Conservation (phyloP, 2,113 vertebrate genomes). For the Thryonomys swinderianus region DNA sequence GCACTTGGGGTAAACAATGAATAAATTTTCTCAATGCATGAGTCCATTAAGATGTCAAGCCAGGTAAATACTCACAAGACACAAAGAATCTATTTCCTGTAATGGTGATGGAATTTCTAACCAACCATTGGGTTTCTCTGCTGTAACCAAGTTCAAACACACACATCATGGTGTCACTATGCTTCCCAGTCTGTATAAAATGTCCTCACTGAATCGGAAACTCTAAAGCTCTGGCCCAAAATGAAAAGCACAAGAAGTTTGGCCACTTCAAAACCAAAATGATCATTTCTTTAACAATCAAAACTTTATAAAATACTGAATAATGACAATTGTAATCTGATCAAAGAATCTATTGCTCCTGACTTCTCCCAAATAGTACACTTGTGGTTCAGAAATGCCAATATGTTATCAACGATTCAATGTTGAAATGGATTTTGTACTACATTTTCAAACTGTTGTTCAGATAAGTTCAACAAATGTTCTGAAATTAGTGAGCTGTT, state of each 20-base stretch:
- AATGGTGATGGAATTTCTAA: accelerated
- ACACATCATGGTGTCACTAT: not conserved
- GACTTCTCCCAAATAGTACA: not conserved
- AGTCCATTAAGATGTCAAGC: not conserved
- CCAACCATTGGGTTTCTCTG: not conserved
- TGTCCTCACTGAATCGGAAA: not conserved
- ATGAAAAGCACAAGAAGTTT: not conserved
- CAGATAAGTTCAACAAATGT: not conserved
- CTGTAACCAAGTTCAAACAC: not conserved
- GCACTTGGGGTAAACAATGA: not conserved
- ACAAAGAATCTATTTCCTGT: not conserved
- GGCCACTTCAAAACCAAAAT: not conserved
- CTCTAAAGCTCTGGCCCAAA: not conserved
- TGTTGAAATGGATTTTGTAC: not conserved
- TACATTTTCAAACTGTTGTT: not conserved
- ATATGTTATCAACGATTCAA: not conserved
- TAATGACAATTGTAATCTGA: not conserved
- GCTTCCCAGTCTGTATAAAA: not conserved
- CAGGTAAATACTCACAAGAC: not conserved
- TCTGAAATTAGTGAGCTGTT: not conserved
- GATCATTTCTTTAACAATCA: not conserved
- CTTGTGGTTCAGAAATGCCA: not conserved
- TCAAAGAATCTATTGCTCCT: not conserved
- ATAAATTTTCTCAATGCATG: not conserved
- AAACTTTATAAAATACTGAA: not conserved